Evolutionary conservation across 2,113 vertebrate genomes (phyloP), one percentile per base, ranked within the genome.

Genomic region (Ceratotherium simum): DNA sequence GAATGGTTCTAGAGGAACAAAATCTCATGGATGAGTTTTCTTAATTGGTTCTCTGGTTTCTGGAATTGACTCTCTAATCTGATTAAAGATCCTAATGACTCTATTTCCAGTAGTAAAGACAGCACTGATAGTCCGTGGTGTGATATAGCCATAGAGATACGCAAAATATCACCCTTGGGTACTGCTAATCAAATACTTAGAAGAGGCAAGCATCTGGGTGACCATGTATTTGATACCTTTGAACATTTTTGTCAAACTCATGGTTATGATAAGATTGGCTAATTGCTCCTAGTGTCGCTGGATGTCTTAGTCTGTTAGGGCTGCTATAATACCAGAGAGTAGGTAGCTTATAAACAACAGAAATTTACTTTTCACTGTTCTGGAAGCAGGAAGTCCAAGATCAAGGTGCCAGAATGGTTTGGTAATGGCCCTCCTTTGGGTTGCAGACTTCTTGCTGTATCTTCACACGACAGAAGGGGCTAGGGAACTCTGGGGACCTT

Each of bases 71-170:
- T 39, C 76, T 64, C n/a, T 76, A 23, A 31, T 83, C 11, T 39
- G 5, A 31, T 48, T 36, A 72, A 56, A 95, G 9, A 46, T 42
- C 62, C 5, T 21, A 39, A 33, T 64, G 48, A 58, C 14, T 56
- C 54, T 84, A 0, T 56, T 10, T 75, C 27, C 18, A 4, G 11
- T 51, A 14, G 4, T 29, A 72, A 58, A 39, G 3, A 80, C 17
- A 48, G 8, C 18, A 51, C 0, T 14, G 11, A 58, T 33, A 54
- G 39, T 51, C 3, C 0, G 3, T 16, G 25, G 1, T 25, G 46
- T 46, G 11, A 27, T 9, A 0, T 18, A 4, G 7, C 12, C 72
- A 54, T 17, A 67, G 73, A 90, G 60, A 39, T 67, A 79, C 6
- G 18, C 11, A 67, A 36, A 79, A 27, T 42, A 18, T 39, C 11